These are phyloP conservation scores for Hypothenemus hampei DNA, from an alignment of 1,140 invertebrate genomes.

Conservation along the genomic window DNA sequence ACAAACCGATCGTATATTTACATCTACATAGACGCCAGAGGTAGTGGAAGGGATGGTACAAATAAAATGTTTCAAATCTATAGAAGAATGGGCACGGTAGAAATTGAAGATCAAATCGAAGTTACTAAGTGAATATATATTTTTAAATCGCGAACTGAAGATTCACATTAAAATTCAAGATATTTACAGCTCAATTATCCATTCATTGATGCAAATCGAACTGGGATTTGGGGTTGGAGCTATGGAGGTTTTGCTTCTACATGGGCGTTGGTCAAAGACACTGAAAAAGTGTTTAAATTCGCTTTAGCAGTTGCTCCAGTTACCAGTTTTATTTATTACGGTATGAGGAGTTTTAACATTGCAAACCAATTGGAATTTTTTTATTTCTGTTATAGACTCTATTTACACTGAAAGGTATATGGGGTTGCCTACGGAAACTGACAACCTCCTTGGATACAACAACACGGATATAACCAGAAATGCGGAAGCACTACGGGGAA, in stretches of 20 bases:
- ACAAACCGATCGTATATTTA: conserved; percentile 81
- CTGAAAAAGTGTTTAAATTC: conserved; percentile 70
- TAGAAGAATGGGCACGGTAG: conserved; percentile 77
- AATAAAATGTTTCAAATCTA: conserved; percentile 78
- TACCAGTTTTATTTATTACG: conserved; percentile 89
- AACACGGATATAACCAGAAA: conserved; percentile 59
- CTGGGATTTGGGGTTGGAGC: conserved; percentile 91
- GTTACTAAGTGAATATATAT: conserved; percentile 60
- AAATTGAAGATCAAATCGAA: conserved; percentile 82
- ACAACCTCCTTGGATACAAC: conserved; percentile 61
- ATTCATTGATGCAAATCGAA: conserved; percentile 60
- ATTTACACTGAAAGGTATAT: conserved; percentile 94
- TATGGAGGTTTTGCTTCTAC: conserved; percentile 85
- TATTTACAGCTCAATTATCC: conserved; percentile 54
- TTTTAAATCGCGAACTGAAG: not conserved
- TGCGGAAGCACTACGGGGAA: conserved; percentile 69
- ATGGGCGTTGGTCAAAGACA: conserved; percentile 66
- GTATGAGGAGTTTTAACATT: conserved; percentile 49
- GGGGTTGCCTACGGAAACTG: conserved; percentile 64
- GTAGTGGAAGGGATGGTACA: conserved; percentile 78
- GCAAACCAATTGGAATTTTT: too few relatives aligned
- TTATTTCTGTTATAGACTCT: conserved; percentile 69
- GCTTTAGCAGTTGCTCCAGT: conserved; percentile 88
- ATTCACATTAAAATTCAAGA: conserved; percentile 48
- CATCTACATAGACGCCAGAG: conserved; percentile 82